Base-by-base conservation (phyloP, 92 coral and sea anemone species). In the Actinernus sp. region DNA sequence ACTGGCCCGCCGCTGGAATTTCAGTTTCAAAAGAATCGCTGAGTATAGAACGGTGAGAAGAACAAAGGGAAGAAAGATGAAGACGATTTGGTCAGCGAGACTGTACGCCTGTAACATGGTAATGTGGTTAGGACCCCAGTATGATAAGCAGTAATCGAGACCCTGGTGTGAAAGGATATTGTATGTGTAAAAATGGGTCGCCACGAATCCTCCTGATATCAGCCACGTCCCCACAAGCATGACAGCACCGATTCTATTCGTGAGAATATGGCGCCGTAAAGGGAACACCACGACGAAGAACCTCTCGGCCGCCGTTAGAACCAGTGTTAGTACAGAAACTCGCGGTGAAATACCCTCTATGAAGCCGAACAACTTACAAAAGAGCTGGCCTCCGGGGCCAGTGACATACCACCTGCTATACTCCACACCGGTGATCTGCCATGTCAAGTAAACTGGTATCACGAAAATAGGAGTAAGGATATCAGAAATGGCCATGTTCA, bases 401-500 rank as follows among this genome's bases (percentile, higher is more conserved):
- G 46, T 43, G 0, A 89, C 25, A 9, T 58, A 49, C 79, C 82
- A 61, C n/a, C n/a, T n/a, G n/a, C n/a, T n/a, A n/a, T n/a, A n/a
- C 14, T 60, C 37, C 7, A 27, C 26, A 33, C 85, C 79, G 14
- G 50, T 29, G 0, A 79, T 44, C 10, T 53, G 30, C 19, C 56
- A 4, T 10, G 71, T 61, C 18, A 84, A 20, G 71, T 63, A 70
- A 20, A 74, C 7, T 1, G 96, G 88, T 82, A 84, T 56, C 56
- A 63, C 61, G 20, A 80, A 29, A 23, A 84, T 54, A 2, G 96
- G 58, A 40, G 74, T 50, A 7, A 79, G 46, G 31, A 89, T 30
- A 43, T 89, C 96, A 3, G 96, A 71, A 1, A 71, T 58, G 44
- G 81, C 71, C 85, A 84, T 61, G 45, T 81, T 84, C 10, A 60